Percentiles rank a stretch among this genome's conserved stretches.
These are phyloP conservation scores for Philonicus albiceps DNA, from an alignment of 2,888 invertebrate species.

Conservation along the genomic window DNA sequence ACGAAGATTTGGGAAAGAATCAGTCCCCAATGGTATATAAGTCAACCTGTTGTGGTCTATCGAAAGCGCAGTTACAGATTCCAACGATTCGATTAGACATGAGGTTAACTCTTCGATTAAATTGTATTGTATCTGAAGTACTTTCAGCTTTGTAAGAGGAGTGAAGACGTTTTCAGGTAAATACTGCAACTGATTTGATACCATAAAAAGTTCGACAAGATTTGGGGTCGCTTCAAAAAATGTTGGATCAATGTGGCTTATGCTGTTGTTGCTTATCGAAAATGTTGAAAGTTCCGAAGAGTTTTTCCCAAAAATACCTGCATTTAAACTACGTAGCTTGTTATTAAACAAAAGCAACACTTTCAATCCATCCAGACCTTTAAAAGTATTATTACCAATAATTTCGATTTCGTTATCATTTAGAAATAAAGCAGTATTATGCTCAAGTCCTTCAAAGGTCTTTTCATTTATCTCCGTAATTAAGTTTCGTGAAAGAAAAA, in stretches of 20 bases:
- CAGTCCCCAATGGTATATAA: constrained; percentile 55
- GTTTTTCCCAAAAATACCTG: constrained; percentile 52
- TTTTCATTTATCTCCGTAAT: constrained; percentile 51
- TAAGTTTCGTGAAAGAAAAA: constrained; percentile 57
- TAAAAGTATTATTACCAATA: constrained; percentile 54
- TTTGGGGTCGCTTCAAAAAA: constrained; percentile 55
- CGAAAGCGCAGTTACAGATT: constrained; percentile 52
- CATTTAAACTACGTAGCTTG: constrained; percentile 53
- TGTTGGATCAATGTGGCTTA: constrained; percentile 53
- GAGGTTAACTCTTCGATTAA: constrained; percentile 53
- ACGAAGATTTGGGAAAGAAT: constrained; percentile 52
- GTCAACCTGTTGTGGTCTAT: constrained; percentile 59
- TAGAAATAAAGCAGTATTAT: constrained; percentile 55
- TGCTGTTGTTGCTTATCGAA: constrained; percentile 53
- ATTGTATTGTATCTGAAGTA: constrained; percentile 58
- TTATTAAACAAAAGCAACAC: constrained; percentile 57
- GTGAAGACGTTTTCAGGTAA: constrained; percentile 57
- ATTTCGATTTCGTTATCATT: constrained; percentile 55
- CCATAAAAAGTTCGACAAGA: constrained; percentile 54
- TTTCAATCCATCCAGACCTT: constrained; percentile 53
- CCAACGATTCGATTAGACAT: constrained; percentile 40
- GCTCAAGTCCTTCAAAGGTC: constrained; percentile 53
- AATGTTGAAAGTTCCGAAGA: constrained; percentile 54
- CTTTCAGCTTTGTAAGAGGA: constrained; percentile 55
- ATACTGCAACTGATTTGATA: constrained; percentile 54